A percentile compares a stretch with the other conserved stretches of the same genome.
Conservation (phyloP, 2,888 invertebrate genomes). For the Eilema depressum region DNA sequence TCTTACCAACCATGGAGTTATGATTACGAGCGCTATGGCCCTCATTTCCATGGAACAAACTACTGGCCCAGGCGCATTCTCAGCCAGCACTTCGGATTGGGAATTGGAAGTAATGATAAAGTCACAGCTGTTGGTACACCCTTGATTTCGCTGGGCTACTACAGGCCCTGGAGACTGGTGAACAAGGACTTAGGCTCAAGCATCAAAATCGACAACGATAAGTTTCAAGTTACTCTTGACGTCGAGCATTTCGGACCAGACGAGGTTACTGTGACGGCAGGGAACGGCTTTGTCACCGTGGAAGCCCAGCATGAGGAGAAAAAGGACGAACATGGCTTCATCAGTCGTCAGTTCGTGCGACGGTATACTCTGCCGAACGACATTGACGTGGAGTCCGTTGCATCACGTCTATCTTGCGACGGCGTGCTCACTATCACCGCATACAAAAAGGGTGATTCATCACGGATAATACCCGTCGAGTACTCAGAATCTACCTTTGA, state of each 20-base stretch:
- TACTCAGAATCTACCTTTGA: too few relatives aligned
- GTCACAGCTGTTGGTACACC: constrained; percentile 62
- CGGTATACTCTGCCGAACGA: constrained; percentile 91
- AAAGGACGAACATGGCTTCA: constrained; percentile 90
- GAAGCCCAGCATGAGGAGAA: constrained; percentile 93
- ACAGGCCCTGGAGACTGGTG: constrained; percentile 71
- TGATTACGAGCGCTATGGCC: constrained; percentile 51
- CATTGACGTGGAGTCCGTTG: constrained; percentile 88
- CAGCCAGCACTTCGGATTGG: constrained; percentile 77
- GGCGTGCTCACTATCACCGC: constrained; percentile 90
- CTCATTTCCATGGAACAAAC: constrained; percentile 37
- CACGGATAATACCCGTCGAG: too few relatives aligned
- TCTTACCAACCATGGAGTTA: constrained; percentile 66
- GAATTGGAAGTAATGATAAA: constrained; percentile 73
- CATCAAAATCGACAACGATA: constrained; percentile 86
- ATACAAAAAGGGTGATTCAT: constrained; percentile 66
- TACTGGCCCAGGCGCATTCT: constrained; percentile 61
- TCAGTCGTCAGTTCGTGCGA: constrained; percentile 91
- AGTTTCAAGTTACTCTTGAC: constrained; percentile 89
- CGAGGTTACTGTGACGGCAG: constrained; percentile 91
- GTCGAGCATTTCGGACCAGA: constrained; percentile 91
- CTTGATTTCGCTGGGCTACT: constrained; percentile 62
- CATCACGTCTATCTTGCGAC: constrained; percentile 91
- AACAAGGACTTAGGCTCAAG: constrained; percentile 80
- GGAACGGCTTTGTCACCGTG: constrained; percentile 89